A percentile compares a stretch with the other conserved stretches of the same genome.
Conservation (phyloP, 2,797 vertebrate genomes). For the Enteromius argenteus region DNA sequence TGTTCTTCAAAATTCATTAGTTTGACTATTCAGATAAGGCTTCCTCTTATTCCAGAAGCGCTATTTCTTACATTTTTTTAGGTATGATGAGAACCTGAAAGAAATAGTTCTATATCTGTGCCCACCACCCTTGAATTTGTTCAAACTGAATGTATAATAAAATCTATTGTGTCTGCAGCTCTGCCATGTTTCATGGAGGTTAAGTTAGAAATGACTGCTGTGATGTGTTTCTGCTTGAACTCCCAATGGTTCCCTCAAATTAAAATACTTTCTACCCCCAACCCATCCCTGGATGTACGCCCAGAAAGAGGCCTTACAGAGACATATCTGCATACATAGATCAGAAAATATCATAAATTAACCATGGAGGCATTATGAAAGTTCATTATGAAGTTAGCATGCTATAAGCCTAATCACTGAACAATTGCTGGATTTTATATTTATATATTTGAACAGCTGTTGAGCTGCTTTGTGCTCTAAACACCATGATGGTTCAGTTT, state of each 20-base stretch:
- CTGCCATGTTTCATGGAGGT: conserved; percentile 31
- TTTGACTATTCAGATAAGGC: background rate
- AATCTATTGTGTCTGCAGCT: conserved; percentile 38
- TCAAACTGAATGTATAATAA: conserved; percentile 27
- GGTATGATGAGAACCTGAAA: conserved; percentile 13
- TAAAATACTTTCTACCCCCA: conserved; percentile 54
- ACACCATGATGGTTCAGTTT: background rate
- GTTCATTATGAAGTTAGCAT: conserved; percentile 9
- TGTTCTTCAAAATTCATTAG: conserved; percentile 3
- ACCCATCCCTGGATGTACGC: conserved; percentile 56
- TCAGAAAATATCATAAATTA: conserved; percentile 27
- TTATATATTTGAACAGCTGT: conserved; percentile 10
- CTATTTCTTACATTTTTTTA: conserved; percentile 12
- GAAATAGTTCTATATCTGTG: conserved; percentile 6
- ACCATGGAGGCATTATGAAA: conserved; percentile 22
- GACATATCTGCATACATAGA: conserved; percentile 51
- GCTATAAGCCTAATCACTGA: conserved; percentile 27
- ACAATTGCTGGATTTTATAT: background rate
- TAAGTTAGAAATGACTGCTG: conserved; percentile 36
- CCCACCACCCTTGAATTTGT: background rate
- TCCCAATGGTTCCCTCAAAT: conserved; percentile 52
- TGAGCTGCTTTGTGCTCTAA: conserved; percentile 8
- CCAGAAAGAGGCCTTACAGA: conserved; percentile 50
- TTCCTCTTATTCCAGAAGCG: background rate
- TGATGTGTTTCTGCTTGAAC: conserved; percentile 60